Evolutionary conservation across 2,888 invertebrate species (phyloP).

Genomic region (Aricia artaxerxes): DNA sequence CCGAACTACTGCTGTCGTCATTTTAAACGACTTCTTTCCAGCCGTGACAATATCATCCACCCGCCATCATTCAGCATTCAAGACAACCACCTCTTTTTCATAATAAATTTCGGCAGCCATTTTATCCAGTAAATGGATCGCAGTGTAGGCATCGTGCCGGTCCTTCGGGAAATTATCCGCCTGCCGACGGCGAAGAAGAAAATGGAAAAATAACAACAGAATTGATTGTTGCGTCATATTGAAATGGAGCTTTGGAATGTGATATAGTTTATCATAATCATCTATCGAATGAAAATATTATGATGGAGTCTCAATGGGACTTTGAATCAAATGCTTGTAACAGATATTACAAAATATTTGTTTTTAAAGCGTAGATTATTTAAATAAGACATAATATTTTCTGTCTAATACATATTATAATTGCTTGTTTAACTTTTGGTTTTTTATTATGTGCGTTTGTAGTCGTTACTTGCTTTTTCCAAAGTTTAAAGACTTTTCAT

Average conservation of each 20-base stretch:
- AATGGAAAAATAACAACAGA: conserved; percentile 26
- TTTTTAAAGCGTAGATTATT: too few relatives aligned
- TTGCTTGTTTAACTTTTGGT: too few relatives aligned
- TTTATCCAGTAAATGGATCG: not conserved
- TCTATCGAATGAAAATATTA: not conserved
- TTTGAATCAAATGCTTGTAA: too few relatives aligned
- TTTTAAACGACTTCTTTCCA: too few relatives aligned
- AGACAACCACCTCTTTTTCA: not conserved
- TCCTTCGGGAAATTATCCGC: conserved; percentile 3
- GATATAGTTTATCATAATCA: not conserved
- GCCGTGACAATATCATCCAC: too few relatives aligned
- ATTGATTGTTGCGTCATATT: conserved; percentile 1
- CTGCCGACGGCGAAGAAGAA: not conserved
- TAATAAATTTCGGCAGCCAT: not conserved
- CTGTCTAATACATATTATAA: too few relatives aligned
- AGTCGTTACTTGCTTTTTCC: too few relatives aligned
- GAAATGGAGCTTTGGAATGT: not conserved
- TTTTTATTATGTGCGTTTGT: too few relatives aligned
- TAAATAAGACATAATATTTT: too few relatives aligned
- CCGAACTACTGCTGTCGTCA: too few relatives aligned
- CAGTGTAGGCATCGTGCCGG: not conserved
- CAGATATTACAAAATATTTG: too few relatives aligned
- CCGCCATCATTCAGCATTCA: not conserved
- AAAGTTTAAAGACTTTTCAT: too few relatives aligned
- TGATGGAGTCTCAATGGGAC: not conserved